Evolutionary conservation across 2,797 vertebrate species (phyloP).

Genomic region (Lophotriccus pileatus): DNA sequence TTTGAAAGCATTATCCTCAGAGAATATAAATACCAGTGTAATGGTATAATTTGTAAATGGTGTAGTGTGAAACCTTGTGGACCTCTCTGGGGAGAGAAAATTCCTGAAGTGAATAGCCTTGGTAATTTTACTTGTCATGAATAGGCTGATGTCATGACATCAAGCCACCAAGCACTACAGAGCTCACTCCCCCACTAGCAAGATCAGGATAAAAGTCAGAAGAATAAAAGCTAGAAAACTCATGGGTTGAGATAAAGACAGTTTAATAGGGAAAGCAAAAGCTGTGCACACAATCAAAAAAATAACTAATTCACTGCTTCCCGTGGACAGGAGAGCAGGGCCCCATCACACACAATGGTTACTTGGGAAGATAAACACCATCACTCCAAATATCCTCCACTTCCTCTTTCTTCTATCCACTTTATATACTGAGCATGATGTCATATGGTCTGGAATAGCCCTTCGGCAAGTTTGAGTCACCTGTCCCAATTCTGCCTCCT

Average conservation of each 20-base stretch:
- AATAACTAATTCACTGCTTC: not conserved
- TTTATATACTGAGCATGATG: not conserved
- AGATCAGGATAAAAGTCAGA: not conserved
- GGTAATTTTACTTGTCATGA: not conserved
- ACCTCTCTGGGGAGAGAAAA: not conserved
- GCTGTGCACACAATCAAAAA: not conserved
- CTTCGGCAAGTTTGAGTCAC: not conserved
- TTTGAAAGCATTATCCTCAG: not conserved
- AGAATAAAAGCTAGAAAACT: not conserved
- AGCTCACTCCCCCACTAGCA: not conserved
- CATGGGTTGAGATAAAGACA: not conserved
- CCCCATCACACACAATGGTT: not conserved
- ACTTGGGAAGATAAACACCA: not conserved
- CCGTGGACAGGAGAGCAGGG: not conserved
- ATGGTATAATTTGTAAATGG: not conserved
- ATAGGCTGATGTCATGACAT: not conserved
- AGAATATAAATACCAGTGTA: not conserved
- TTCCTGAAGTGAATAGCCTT: not conserved
- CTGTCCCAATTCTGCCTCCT: not conserved
- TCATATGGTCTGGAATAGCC: not conserved
- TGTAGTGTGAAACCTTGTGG: not conserved
- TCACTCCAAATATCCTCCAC: not conserved
- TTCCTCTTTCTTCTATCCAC: not conserved
- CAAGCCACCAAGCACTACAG: fast-evolving
- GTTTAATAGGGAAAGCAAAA: not conserved